Evolutionary conservation across 2,888 invertebrate genomes (phyloP).

Genomic region (Pammene aurita): DNA sequence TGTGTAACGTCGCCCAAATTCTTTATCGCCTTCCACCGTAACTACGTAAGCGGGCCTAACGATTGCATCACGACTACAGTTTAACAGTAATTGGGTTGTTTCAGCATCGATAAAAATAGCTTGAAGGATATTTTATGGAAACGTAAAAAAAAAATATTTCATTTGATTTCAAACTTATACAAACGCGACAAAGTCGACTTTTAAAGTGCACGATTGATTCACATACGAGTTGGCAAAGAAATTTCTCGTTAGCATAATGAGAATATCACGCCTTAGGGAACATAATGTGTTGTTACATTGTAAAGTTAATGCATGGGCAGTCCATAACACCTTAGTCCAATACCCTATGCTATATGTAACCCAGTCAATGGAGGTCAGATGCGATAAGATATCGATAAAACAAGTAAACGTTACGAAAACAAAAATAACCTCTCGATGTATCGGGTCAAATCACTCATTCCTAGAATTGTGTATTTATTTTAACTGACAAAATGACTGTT

Average conservation of each 20-base stretch:
- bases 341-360: constrained; percentile 33
- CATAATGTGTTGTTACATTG: constrained; percentile 37
- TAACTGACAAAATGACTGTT: too few species aligned
- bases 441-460: neutral
- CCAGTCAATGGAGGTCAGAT: constrained; percentile 6
- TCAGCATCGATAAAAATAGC: constrained; percentile 36
- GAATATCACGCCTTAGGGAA: constrained; percentile 32
- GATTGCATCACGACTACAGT: constrained; percentile 30
- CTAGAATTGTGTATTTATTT: neutral
- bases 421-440: too few species aligned
- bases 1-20: neutral
- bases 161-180: neutral
- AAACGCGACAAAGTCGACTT: neutral
- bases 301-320: constrained; percentile 37
- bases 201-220: neutral
- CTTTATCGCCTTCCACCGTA: constrained; percentile 24
- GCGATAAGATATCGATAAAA: neutral
- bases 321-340: constrained; percentile 40
- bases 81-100: constrained; percentile 32
- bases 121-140: constrained; percentile 12
- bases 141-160: neutral
- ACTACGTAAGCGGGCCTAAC: constrained; percentile 15
- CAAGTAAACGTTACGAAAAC: neutral
- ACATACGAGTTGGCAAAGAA: neutral
- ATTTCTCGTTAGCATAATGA: constrained; percentile 20